phyloP scores from a whole-genome alignment of 2,888 invertebrate species.

The Sphecodes monilicornis region DNA sequence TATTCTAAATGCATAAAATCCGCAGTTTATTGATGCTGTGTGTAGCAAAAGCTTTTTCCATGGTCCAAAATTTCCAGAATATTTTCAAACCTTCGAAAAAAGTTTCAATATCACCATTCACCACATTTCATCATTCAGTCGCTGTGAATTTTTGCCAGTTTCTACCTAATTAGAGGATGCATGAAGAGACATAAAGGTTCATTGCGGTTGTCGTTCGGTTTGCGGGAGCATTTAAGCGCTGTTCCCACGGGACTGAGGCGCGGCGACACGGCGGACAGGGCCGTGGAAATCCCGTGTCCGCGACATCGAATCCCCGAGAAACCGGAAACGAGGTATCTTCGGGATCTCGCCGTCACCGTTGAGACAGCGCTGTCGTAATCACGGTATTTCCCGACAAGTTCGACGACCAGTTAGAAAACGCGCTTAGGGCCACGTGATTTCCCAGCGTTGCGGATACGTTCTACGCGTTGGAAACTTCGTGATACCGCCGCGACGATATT shows the following conservation, averaged over 20 bases:
- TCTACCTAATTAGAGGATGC: background rate
- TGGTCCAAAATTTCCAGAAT: too few species aligned
- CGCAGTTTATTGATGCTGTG: too few species aligned
- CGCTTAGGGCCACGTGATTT: background rate
- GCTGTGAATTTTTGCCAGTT: background rate
- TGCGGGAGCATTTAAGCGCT: background rate
- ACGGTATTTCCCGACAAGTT: background rate
- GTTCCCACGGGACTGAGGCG: background rate
- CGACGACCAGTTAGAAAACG: background rate
- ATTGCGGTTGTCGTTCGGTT: background rate
- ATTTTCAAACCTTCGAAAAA: too few species aligned
- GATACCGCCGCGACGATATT: conserved; percentile 8
- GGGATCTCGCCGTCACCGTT: background rate
- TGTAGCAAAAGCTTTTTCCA: too few species aligned
- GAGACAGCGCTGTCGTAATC: background rate
- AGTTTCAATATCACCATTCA: background rate
- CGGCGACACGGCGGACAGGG: background rate
- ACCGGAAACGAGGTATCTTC: background rate
- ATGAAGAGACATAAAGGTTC: background rate
- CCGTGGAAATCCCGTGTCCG: background rate
- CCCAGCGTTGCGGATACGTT: background rate
- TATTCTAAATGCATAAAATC: too few species aligned
- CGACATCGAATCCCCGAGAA: background rate
- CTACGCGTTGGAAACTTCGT: background rate
- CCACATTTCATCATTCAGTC: background rate